These are phyloP conservation scores for Ptychobarbus kaznakovi DNA, from an alignment of 2,797 vertebrate genomes.

Conservation along the genomic window DNA sequence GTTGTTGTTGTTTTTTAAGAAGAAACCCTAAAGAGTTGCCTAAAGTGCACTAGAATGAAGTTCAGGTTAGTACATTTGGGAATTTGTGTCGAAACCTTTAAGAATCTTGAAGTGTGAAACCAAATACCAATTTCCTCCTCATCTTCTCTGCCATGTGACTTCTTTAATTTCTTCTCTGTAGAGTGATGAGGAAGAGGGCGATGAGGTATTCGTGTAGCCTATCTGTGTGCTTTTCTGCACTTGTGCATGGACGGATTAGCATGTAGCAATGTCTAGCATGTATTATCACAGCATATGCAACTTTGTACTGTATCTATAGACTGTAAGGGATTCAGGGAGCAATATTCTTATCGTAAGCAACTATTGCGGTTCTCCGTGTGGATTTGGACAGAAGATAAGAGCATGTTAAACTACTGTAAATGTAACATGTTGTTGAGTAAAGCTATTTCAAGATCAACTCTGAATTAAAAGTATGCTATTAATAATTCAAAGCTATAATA, in stretches of 20 bases:
- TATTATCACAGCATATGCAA: not conserved
- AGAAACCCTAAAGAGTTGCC: no score
- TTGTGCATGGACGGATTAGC: not conserved
- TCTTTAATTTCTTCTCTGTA: constrained; percentile 69
- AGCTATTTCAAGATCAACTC: not conserved
- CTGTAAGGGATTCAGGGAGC: not conserved
- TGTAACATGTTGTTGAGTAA: constrained; percentile 2
- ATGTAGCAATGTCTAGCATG: constrained; percentile 4
- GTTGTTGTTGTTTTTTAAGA: no score
- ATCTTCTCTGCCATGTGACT: constrained; percentile 4
- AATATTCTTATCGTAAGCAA: not conserved
- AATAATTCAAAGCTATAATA: not conserved
- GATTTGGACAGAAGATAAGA: not conserved
- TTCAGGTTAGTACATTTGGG: not conserved
- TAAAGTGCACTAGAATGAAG: not conserved
- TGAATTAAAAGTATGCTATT: not conserved
- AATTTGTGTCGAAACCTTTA: not conserved
- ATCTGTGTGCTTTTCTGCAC: constrained; percentile 23
- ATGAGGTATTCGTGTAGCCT: constrained; percentile 80
- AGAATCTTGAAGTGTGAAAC: not conserved
- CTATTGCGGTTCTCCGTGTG: not conserved
- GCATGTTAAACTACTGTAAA: not conserved
- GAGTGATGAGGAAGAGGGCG: constrained; percentile 92
- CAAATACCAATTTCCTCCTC: constrained; percentile 9
- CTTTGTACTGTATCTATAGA: constrained; percentile 5